A percentile compares a stretch with the other conserved stretches of the same genome.
Conservation (phyloP, 2,888 invertebrate species). For the Lochmaea crataegi region DNA sequence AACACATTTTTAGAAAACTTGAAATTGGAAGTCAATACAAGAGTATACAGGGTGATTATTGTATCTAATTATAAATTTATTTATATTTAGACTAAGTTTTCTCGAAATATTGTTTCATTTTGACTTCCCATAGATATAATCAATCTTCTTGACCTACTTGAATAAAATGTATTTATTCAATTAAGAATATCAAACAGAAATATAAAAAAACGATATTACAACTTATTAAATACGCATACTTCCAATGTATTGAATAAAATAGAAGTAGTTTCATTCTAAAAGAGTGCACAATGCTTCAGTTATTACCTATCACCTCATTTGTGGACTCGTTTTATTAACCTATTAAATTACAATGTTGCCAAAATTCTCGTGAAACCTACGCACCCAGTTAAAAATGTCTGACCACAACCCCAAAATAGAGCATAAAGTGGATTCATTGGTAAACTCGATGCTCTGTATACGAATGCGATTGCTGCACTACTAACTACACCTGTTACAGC, state of each 20-base stretch:
- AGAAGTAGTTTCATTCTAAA: slow-evolving; percentile 20
- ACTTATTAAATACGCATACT: slow-evolving; percentile 6
- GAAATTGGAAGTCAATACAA: too few species aligned
- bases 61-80: too few species aligned
- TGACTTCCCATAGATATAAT: neutral
- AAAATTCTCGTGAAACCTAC: slow-evolving; percentile 93
- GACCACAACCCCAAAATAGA: slow-evolving; percentile 94
- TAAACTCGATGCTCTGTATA: slow-evolving; percentile 89
- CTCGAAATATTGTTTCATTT: too few species aligned
- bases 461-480: slow-evolving; percentile 94
- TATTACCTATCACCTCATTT: slow-evolving; percentile 21
- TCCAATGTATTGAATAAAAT: neutral
- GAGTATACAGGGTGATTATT: too few species aligned
- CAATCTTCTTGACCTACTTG: neutral
- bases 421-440: slow-evolving; percentile 93
- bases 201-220: slow-evolving; percentile 8
- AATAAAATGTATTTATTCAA: neutral
- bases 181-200: neutral
- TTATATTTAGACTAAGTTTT: too few species aligned
- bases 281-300: slow-evolving; percentile 34
- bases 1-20: too few species aligned
- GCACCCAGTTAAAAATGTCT: slow-evolving; percentile 88
- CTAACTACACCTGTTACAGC: slow-evolving; percentile 88
- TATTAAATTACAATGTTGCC: slow-evolving; percentile 72
- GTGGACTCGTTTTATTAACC: slow-evolving; percentile 24